Base-by-base conservation (phyloP, 2,113 vertebrate genomes). In the Oncorhynchus gorbuscha region DNA sequence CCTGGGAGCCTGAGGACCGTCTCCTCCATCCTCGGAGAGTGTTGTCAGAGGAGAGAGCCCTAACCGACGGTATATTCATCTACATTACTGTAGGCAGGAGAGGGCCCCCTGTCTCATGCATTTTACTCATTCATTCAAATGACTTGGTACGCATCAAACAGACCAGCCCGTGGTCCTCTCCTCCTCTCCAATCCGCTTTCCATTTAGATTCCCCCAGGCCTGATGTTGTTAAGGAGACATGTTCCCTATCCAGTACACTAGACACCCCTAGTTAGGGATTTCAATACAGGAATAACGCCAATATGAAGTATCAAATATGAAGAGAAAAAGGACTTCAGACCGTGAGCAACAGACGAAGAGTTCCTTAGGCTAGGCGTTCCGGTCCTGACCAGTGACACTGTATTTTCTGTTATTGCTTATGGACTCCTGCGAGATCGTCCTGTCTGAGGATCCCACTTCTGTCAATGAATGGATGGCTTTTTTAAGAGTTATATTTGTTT, bases 31-130 rank as follows among this genome's bases (percentile, higher is more conserved):
- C 88, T 90, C 91, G 85, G 81, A 80, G 85, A 84, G n/a, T 24
- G 59, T 62, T n/a, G 39, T 45, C n/a, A n/a, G 39, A 45, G 39
- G 39, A 62, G 58, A n/a, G 59, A 0, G n/a, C 59, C 90, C 91
- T 80, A 82, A 84, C 72, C 35, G 76, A 79, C 85, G 82, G 73
- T 76, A 77, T 78, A 76, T 85, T 79, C 86, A 89, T 49, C 71
- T 87, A 83, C 89, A 90, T 93, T 91, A 94, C 89, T 91, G 83
- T 85, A 84, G 90, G 87, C 92, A 91, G 91, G 9, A 45, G 39
- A 45, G 39, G 9, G 71, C 55, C 35, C 11, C 9, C 58, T 59
- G 12, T 58, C 49, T 26, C 49, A 22, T 69, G 68, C n/a, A 12
- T 14, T 67, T 28, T 32, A 30, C 11, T 16, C 13, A 22, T 66